A percentile compares a stretch with the other conserved stretches of the same genome.
These are phyloP conservation scores for Falcunculus frontatus DNA, from an alignment of 2,113 vertebrate genomes.

Conservation along the genomic window DNA sequence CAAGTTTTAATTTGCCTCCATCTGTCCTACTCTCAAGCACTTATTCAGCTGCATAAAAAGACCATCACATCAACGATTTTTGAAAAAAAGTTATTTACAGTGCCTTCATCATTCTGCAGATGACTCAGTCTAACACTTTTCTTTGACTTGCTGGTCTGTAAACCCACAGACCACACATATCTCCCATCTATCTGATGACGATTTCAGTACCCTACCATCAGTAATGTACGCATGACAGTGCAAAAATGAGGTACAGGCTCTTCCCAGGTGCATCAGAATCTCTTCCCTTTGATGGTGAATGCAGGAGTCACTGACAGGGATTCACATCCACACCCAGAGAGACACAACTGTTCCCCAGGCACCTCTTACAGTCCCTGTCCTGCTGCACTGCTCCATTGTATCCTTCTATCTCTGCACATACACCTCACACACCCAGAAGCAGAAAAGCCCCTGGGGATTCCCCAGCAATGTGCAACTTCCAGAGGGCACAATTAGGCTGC, in stretches of 20 bases:
- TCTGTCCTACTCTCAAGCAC: not conserved
- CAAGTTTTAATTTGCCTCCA: not conserved
- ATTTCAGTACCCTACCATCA: not conserved
- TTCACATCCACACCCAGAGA: not conserved
- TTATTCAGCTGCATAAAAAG: not conserved
- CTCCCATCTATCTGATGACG: not conserved
- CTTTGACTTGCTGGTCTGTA: not conserved
- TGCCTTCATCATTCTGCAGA: not conserved
- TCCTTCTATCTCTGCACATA: not conserved
- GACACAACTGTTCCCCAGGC: not conserved
- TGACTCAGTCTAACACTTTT: conserved; percentile 12
- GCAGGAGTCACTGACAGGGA: not conserved
- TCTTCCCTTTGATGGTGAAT: not conserved
- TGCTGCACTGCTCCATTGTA: not conserved
- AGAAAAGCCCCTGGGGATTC: not conserved
- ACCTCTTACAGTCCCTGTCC: not conserved
- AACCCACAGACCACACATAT: conserved; percentile 32
- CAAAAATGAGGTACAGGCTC: not conserved
- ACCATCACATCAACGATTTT: not conserved
- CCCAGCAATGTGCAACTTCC: not conserved
- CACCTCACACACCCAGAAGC: not conserved
- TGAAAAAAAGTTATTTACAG: not conserved
- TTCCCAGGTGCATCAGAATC: not conserved
- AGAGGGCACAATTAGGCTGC: not conserved
- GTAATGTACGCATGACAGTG: not conserved